These are phyloP conservation scores for Lontra canadensis DNA, from an alignment of 2,113 vertebrate genomes.

Conservation along the genomic window DNA sequence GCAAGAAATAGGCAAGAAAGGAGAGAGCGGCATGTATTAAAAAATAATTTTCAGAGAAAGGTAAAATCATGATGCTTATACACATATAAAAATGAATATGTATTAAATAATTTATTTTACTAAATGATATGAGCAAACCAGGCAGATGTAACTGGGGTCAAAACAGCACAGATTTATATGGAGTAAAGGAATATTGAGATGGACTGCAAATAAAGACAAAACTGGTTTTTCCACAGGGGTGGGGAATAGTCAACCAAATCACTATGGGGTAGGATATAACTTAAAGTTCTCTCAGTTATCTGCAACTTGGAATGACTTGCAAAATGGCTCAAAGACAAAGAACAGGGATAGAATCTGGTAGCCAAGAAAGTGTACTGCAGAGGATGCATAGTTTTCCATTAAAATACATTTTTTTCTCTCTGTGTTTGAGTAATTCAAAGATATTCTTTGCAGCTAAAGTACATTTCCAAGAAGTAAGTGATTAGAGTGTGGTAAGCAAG, in stretches of 20 bases:
- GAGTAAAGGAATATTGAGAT: constrained; percentile 1
- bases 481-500: background rate
- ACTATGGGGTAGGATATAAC: background rate
- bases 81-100: background rate
- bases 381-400: background rate
- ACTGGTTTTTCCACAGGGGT: background rate
- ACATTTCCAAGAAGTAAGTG: background rate
- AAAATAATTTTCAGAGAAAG: background rate
- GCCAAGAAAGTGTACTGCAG: background rate
- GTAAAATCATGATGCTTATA: background rate
- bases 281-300: background rate
- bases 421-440: background rate
- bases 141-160: background rate
- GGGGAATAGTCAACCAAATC: background rate
- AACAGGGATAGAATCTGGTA: background rate
- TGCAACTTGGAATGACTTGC: background rate
- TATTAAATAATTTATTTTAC: background rate
- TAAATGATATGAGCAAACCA: background rate
- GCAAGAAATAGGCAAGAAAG: background rate
- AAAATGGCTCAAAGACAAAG: background rate
- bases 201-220: background rate
- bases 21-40: background rate
- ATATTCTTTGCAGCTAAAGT: background rate
- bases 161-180: background rate
- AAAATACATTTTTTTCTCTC: background rate